A percentile compares a stretch with the other conserved stretches of the same genome.
phyloP scores from a whole-genome alignment of 2,888 invertebrate genomes.

The Nebria brevicollis region DNA sequence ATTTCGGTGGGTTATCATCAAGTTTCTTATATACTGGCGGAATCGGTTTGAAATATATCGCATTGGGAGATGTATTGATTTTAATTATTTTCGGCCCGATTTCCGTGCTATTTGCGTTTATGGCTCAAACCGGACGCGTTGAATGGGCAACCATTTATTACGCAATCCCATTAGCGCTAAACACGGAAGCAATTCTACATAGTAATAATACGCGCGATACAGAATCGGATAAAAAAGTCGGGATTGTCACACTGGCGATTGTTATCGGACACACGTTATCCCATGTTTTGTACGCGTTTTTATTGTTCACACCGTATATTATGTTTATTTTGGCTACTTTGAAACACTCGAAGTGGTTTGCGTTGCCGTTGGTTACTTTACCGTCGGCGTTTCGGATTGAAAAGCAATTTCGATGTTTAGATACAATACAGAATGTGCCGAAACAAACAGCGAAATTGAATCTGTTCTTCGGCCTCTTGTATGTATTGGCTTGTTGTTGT shows the following conservation, averaged over 20 bases:
- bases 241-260: conserved; percentile 95
- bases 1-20: conserved; percentile 94
- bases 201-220: conserved; percentile 94
- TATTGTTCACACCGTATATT: conserved; percentile 91
- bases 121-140: conserved; percentile 91
- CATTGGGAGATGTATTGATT: conserved; percentile 91
- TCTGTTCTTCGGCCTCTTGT: conserved; percentile 89
- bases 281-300: conserved; percentile 87
- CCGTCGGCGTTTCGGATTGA: conserved; percentile 91
- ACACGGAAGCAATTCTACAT: conserved; percentile 94
- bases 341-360: conserved; percentile 87
- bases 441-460: conserved; percentile 90
- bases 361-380: conserved; percentile 87
- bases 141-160: conserved; percentile 92
- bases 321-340: conserved; percentile 87
- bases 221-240: conserved; percentile 87
- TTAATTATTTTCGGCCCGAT: conserved; percentile 94
- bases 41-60: conserved; percentile 94
- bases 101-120: conserved; percentile 91
- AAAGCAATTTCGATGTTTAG: conserved; percentile 83
- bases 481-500: conserved; percentile 84
- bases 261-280: conserved; percentile 91
- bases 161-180: conserved; percentile 91
- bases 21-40: conserved; percentile 98
- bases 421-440: conserved; percentile 84